These are phyloP conservation scores for Microctenopoma stevenorrisi DNA, from an alignment of 2,797 vertebrate species.

Conservation along the genomic window DNA sequence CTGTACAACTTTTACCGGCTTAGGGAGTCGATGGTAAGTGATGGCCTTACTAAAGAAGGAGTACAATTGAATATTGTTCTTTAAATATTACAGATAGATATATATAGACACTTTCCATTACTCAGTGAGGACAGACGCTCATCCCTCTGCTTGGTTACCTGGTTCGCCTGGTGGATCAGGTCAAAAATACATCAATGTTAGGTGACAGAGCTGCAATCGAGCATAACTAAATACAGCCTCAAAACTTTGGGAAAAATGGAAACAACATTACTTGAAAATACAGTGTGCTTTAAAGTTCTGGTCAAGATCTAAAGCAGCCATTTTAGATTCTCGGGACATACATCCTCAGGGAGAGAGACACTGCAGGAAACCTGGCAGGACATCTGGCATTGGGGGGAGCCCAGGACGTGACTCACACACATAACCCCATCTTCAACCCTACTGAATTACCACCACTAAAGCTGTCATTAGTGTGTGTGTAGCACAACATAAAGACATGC, in stretches of 20 bases:
- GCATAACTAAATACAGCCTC: conserved; percentile 10
- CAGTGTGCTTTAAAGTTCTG: conserved; percentile 15
- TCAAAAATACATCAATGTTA: neutral
- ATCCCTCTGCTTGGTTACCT: neutral
- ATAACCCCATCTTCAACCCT: conserved; percentile 77
- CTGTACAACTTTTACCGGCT: neutral
- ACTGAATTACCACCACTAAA: conserved; percentile 80
- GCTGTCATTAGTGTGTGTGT: conserved; percentile 83
- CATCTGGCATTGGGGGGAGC: conserved; percentile 71
- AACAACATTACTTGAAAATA: neutral
- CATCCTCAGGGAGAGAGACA: conserved; percentile 43
- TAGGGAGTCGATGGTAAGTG: neutral
- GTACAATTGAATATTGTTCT: neutral
- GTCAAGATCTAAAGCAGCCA: conserved; percentile 39
- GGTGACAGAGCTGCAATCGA: too few species aligned
- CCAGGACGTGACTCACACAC: conserved; percentile 76
- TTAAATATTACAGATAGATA: neutral
- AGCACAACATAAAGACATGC: conserved; percentile 75
- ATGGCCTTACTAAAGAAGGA: neutral
- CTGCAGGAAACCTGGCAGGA: conserved; percentile 71
- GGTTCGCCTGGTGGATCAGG: neutral
- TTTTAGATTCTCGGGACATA: conserved; percentile 60
- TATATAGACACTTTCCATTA: conserved; percentile 6
- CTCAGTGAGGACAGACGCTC: neutral
- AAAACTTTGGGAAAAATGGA: conserved; percentile 9